Base-by-base conservation (phyloP, 2,888 invertebrate genomes). In the Anaspis maculata region DNA sequence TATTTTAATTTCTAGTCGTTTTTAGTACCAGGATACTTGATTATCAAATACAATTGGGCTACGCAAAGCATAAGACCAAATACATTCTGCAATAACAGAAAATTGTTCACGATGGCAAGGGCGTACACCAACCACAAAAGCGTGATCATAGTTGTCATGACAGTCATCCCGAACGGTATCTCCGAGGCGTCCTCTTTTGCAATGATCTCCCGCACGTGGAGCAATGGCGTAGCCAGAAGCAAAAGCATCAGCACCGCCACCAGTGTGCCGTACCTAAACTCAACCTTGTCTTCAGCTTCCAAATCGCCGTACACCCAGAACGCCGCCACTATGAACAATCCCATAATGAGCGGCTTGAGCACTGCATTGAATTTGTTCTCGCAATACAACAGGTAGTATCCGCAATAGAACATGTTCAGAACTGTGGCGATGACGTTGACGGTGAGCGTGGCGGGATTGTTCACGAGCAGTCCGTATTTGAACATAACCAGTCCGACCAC, bases 141-240 rank as follows among this genome's bases (percentile, higher is more conserved):
- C 13, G 83, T 75, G 9, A 92, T 88, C 3, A 88, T 54, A 15
- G 87, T 75, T 43, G 86, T 90, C 46, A 85, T 81, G 19, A 87
- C 65, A 52, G 91, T 90, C 37, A 95, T 71, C 5, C 90, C 87
- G 60, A 94, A 87, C 3, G 94, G 92, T 64, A 96, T 71, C 21
- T 80, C 78, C 40, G 83, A 87, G 0, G 92, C 87, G 61, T 84
- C 88, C 66, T 85, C 79, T 10, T 82, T 83, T 54, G 69, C 70
- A 16, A 95, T 76, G 32, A 95, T 83, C 35, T 82, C 73, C 47
- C 72, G 72, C 89, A 86, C 56, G 53, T 74, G 74, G 11, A 81
- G 65, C 2, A 88, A 64, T 1, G 88, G 88, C 5, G 80, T 73
- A 1, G 77, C 82, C 39, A 87, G 74, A 43, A 83, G 62, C 25